Evolutionary conservation across 2,797 vertebrate species (phyloP), one percentile per base, ranked within the genome.

Genomic region (Oryzias sinensis): DNA sequence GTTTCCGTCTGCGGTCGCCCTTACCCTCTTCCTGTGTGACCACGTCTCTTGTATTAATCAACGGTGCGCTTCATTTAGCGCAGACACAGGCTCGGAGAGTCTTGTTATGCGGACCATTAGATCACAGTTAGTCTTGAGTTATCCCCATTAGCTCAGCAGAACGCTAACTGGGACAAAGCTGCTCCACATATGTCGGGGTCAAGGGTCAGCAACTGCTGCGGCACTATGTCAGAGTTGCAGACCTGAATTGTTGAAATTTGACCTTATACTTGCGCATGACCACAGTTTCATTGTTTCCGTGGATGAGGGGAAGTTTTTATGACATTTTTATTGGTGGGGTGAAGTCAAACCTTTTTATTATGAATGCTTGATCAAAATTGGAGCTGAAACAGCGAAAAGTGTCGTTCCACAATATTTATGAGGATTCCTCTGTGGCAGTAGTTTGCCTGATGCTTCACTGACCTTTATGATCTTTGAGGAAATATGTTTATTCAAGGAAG

Each of bases 81-180:
- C 0, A 3, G 27, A 43, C 62, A 25, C 47, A 33, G 18, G 61
- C 43, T 56, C 15, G 3, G 29, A 1, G 11, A 47, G 49, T 44
- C 1, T 40, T 50, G n/a, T 49, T 5, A 44, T 20, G 29, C 25
- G 1, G 43, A 4, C 25, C 56, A 46, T 62, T 41, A 46, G 49
- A 70, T 76, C 55, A 58, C 55, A 5, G 50, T 27, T 43, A 7
- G 2, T 14, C n/a, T 51, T 18, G 43, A 49, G 17, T 62, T 66
- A 70, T 56, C 75, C 40, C 14, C 33, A 16, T 54, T 42, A 76
- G 50, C 48, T 11, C 46, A 7, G 46, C 24, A 2, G 50, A 62
- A n/a, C 40, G 1, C 56, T 68, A 37, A 5, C 48, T 43, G 47
- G 48, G 53, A 37, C 54, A 58, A 65, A 75, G 64, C 72, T 29